Conservation (phyloP, 2,888 invertebrate species). For the Pyrocoelia pectoralis region DNA sequence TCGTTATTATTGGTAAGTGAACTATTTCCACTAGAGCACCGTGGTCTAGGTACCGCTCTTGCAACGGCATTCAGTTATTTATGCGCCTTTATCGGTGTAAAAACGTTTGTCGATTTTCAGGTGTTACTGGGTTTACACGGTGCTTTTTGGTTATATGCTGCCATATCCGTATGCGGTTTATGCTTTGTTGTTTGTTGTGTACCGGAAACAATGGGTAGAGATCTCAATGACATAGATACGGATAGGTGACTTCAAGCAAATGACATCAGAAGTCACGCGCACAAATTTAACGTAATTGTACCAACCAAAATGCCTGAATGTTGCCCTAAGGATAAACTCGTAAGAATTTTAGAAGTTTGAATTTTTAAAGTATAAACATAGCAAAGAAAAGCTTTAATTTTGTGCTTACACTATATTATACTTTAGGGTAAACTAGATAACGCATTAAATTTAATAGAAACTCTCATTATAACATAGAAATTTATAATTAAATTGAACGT, state of each 20-base stretch:
- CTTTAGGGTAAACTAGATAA: constrained; percentile 14
- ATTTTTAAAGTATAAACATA: too few relatives aligned
- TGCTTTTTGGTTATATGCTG: constrained; percentile 89
- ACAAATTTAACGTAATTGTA: constrained; percentile 33
- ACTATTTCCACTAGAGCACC: constrained; percentile 81
- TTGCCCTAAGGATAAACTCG: constrained; percentile 20
- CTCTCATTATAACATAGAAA: not conserved
- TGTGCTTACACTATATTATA: constrained; percentile 5
- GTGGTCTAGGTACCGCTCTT: constrained; percentile 87
- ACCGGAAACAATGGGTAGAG: constrained; percentile 91
- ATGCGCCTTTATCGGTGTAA: constrained; percentile 86
- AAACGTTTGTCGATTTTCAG: constrained; percentile 86
- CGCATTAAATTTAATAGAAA: constrained; percentile 2
- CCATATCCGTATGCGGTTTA: constrained; percentile 80
- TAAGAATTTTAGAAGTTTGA: constrained; percentile 28
- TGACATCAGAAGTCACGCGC: constrained; percentile 22
- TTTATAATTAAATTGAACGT: not conserved
- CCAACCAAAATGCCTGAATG: constrained; percentile 31
- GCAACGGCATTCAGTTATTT: constrained; percentile 88
- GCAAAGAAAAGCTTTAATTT: constrained; percentile 24
- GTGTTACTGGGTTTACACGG: constrained; percentile 78
- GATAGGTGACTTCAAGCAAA: constrained; percentile 54
- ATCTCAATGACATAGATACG: constrained; percentile 87
- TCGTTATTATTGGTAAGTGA: constrained; percentile 87
- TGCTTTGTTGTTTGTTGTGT: constrained; percentile 87